Evolutionary conservation across 1,140 invertebrate genomes (phyloP).

Genomic region (Brachionus rubens): DNA sequence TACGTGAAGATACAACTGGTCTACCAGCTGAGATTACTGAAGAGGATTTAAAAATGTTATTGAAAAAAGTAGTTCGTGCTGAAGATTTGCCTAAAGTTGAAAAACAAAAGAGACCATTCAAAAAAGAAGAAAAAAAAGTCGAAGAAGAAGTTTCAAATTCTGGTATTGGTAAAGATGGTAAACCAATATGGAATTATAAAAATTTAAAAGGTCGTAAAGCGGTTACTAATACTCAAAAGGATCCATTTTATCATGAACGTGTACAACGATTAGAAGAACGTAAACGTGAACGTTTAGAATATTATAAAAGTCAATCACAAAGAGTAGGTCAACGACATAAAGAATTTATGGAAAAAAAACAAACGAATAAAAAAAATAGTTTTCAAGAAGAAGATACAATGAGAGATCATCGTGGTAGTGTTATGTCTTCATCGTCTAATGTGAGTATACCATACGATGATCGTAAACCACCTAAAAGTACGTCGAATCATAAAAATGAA

Average conservation of each 20-base stretch:
- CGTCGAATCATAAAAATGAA: neutral
- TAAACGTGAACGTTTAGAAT: conserved; percentile 34
- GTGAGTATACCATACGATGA: neutral
- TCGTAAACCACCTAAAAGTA: neutral
- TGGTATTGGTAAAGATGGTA: conserved; percentile 51
- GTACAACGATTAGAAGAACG: conserved; percentile 50
- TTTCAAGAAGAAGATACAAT: neutral
- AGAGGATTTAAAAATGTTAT: conserved; percentile 39
- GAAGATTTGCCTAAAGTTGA: conserved; percentile 49
- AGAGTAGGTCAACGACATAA: neutral
- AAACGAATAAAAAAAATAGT: neutral
- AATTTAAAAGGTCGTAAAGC: conserved; percentile 51
- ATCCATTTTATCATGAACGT: conserved; percentile 54
- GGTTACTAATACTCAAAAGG: conserved; percentile 55
- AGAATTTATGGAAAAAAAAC: neutral
- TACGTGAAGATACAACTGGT: neutral
- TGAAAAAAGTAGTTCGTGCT: conserved; percentile 5
- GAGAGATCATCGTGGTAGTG: too few species aligned
- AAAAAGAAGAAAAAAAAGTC: conserved; percentile 22
- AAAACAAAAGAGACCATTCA: conserved; percentile 49
- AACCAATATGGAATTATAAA: conserved; percentile 55
- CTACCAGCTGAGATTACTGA: conserved; percentile 46
- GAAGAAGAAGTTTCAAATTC: conserved; percentile 47
- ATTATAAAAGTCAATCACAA: neutral
- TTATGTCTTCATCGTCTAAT: too few species aligned